Evolutionary conservation across 2,797 vertebrate species (phyloP), one percentile per base, ranked within the genome.

Genomic region (Chanos chanos): DNA sequence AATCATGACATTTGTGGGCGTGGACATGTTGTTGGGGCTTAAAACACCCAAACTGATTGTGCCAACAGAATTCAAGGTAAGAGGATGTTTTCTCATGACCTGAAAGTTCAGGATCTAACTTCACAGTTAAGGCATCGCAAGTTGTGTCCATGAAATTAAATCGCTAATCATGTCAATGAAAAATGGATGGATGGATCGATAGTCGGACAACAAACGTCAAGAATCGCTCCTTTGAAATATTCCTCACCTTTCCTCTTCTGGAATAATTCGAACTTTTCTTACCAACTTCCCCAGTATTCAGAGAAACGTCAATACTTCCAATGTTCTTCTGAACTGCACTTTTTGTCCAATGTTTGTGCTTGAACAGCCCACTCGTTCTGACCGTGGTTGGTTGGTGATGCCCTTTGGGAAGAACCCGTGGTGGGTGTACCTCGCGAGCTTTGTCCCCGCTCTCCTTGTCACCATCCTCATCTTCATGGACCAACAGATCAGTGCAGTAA

Each of bases 401-500:
- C 95, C 95, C 0, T 97, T 98, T 0, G 94, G 93, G 4, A 97
- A 96, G 87, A 99, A 98, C 72, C 96, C 96, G 0, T 97, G 94
- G 95, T 99, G 96, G 96, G 76, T 98, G 39, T 97, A 96, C 71
- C 28, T 93, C 64, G 95, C 89, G 3, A 97, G 94, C 19, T 91
- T 88, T 0, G 82, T 98, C 15, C 96, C 96, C 0, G 95, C 96
- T n/a, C 89, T 99, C 21, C 86, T 99, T 0, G 94, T 98, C 76
- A 98, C 95, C 64, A 98, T 99, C 80, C 89, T 99, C 79, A 94
- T 99, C 87, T 98, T 99, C 89, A 99, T 99, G 96, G 95, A 98
- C 83, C 94, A 99, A 84, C 96, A 99, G 83, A 98, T 99, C 83
- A 98, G 92, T 0, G 96, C 94, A 0, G 94, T 99, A 80, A 99